These are phyloP conservation scores for Poecilia velifera DNA, from an alignment of 2,797 vertebrate species.

Conservation along the genomic window DNA sequence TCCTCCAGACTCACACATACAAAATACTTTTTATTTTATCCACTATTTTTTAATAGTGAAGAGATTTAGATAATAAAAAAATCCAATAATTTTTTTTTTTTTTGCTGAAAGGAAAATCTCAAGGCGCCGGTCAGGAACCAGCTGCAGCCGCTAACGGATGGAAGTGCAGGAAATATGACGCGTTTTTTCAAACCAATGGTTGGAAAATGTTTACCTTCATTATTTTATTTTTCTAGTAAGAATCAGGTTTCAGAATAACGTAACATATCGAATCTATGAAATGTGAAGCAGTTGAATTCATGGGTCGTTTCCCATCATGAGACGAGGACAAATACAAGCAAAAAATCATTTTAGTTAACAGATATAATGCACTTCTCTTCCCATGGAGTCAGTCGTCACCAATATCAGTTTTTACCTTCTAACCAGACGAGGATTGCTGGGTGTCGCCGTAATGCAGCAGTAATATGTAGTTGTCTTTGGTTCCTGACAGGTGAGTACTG, in stretches of 20 bases:
- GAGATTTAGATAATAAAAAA: no score
- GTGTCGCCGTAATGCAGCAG: constrained; percentile 23
- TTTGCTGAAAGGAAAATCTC: background rate
- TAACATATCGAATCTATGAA: no score
- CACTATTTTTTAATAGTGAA: no score
- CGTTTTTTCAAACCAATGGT: constrained; percentile 28
- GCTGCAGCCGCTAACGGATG: no score
- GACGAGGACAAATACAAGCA: background rate
- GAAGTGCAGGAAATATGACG: constrained; percentile 19
- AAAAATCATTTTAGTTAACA: background rate
- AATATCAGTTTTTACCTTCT: background rate
- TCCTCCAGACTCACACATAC: no score
- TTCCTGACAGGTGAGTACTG: constrained; percentile 34
- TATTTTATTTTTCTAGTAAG: no score
- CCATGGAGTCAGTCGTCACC: background rate
- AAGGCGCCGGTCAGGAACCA: background rate
- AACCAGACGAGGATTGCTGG: constrained; percentile 1
- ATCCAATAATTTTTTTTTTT: no score
- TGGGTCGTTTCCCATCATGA: no score
- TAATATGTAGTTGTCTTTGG: constrained; percentile 44
- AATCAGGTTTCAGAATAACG: no score
- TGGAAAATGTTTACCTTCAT: no score
- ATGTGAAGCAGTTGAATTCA: no score
- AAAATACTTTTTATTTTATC: no score
- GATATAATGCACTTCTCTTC: background rate